Conservation (phyloP, 1,140 invertebrate genomes). For the Linepithema humile region DNA sequence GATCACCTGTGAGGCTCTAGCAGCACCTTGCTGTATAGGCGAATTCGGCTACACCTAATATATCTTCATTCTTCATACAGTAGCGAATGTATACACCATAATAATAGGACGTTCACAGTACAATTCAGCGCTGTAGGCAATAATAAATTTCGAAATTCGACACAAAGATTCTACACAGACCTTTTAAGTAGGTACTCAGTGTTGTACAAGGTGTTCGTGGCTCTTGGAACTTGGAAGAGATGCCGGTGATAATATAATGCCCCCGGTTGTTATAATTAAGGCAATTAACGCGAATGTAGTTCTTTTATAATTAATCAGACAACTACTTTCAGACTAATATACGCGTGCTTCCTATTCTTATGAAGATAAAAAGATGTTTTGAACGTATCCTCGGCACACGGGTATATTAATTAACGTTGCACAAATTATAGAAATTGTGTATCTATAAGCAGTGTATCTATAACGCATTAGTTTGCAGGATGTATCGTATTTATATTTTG, state of each 20-base stretch:
- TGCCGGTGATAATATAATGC: conserved; percentile 20
- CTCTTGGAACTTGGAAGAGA: conserved; percentile 13
- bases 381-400: conserved; percentile 37
- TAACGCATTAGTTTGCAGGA: background rate
- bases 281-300: conserved; percentile 46
- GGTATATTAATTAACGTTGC: conserved; percentile 66
- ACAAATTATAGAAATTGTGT: conserved; percentile 57
- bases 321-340: conserved; percentile 52
- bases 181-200: conserved; percentile 6
- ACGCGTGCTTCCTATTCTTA: conserved; percentile 48
- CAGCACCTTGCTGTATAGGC: conserved; percentile 64
- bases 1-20: conserved; percentile 76
- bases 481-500: background rate
- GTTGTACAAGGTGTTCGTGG: conserved; percentile 10
- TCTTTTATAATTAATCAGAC: conserved; percentile 52
- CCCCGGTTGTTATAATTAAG: conserved; percentile 42
- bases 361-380: conserved; percentile 49
- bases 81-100: background rate
- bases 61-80: conserved; percentile 63
- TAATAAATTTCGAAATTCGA: conserved; percentile 36
- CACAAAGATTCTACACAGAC: background rate
- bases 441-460: background rate
- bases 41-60: conserved; percentile 77
- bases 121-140: conserved; percentile 6
- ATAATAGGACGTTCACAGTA: conserved; percentile 16